Conservation (phyloP, 1,140 invertebrate species). For the Aphaenogaster ashmeadi region DNA sequence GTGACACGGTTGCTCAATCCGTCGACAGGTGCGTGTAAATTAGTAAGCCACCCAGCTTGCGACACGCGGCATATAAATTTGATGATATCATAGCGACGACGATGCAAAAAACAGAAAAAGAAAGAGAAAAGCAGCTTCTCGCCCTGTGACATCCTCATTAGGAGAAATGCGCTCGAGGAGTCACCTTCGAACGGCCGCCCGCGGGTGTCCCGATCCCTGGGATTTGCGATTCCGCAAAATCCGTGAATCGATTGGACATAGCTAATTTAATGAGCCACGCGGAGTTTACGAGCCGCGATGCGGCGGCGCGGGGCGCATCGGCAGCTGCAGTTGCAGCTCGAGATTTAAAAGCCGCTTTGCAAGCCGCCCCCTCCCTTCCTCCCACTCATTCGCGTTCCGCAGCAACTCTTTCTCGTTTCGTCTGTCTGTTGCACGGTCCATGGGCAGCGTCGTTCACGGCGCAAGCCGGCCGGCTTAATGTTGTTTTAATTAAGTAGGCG, state of each 20-base stretch:
- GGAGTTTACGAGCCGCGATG: slow-evolving; percentile 67
- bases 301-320: neutral
- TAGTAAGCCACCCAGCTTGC: slow-evolving; percentile 40
- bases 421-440: slow-evolving; percentile 72
- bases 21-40: slow-evolving; percentile 54
- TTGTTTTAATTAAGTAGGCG: slow-evolving; percentile 87
- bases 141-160: slow-evolving; percentile 30
- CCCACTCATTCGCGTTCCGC: slow-evolving; percentile 42
- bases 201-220: neutral
- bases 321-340: slow-evolving; percentile 54
- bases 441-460: slow-evolving; percentile 72
- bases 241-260: slow-evolving; percentile 45
- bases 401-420: slow-evolving; percentile 70
- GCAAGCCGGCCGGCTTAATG: slow-evolving; percentile 79
- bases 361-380: neutral
- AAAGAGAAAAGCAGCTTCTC: neutral
- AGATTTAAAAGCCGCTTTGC: slow-evolving; percentile 72
- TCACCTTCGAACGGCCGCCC: neutral
- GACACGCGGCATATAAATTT: neutral
- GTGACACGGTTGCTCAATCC: slow-evolving; percentile 23
- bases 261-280: slow-evolving; percentile 81
- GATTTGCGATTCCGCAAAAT: slow-evolving; percentile 49
- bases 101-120: neutral
- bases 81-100: neutral
- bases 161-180: neutral